Evolutionary conservation across 2,888 invertebrate species (phyloP).

Genomic region (Lepidochitona cinerea): DNA sequence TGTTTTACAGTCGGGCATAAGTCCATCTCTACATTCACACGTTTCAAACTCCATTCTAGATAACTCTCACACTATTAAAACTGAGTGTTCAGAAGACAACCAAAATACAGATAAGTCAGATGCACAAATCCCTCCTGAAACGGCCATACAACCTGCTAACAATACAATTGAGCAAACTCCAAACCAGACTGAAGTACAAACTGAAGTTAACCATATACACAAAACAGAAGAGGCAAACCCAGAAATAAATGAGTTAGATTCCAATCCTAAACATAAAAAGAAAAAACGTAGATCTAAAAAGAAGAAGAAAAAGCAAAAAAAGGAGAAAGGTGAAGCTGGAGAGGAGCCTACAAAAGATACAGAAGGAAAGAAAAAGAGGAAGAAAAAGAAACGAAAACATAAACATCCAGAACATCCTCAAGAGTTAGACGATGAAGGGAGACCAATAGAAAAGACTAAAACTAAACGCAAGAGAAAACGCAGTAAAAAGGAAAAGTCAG

Average conservation of each 20-base stretch:
- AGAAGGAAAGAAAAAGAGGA: constrained; percentile 25
- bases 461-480: constrained; percentile 48
- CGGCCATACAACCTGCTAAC: too few relatives aligned
- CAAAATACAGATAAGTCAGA: too few relatives aligned
- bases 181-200: not conserved
- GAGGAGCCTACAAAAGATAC: constrained; percentile 29
- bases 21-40: too few relatives aligned
- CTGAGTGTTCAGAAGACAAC: too few relatives aligned
- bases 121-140: too few relatives aligned
- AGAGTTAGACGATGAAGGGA: not conserved
- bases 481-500: constrained; percentile 35
- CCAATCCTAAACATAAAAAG: constrained; percentile 10
- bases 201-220: too few relatives aligned
- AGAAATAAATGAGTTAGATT: not conserved
- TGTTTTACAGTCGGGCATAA: too few relatives aligned
- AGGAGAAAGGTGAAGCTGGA: not conserved
- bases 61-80: too few relatives aligned
- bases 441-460: not conserved
- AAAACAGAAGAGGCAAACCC: constrained; percentile 9
- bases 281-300: constrained; percentile 26
- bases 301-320: constrained; percentile 25
- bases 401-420: not conserved
- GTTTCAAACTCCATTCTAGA: too few relatives aligned
- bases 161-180: too few relatives aligned
- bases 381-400: constrained; percentile 27